Base-by-base conservation (phyloP, 2,797 vertebrate genomes). In the Lacerta bilineata region DNA sequence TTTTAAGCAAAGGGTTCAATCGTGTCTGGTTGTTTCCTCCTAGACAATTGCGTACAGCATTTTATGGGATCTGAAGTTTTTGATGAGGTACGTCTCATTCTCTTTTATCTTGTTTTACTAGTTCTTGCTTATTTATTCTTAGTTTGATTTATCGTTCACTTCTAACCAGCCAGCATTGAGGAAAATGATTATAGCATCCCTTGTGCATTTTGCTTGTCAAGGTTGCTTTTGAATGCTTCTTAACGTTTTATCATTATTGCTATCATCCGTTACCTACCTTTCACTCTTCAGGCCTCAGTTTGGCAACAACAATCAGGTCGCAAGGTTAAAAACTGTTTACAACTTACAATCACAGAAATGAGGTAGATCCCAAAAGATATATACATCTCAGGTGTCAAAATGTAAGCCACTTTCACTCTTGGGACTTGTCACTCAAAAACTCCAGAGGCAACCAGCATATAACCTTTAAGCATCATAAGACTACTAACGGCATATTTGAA, bases 21-120 rank as follows among this genome's bases (percentile, higher is more conserved):
- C 9, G 4, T 59, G 89, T 88, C 82, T 93, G 88, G 79, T 91
- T 23, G 91, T 91, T 91, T 91, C 86, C 95, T 84, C 46, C 39
- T 96, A 99, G 99, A 99, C 99, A 8, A 97, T 99, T 85, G 99
- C 98, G 66, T 99, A 99, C 97, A 99, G 99, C 97, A 99, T 99
- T 96, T 96, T 99, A 93, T 99, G 99, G 99, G 99, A 99, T 94
- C 96, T 99, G 90, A 99, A 99, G 95, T 99, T 99, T 97, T 95
- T 99, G 97, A 99, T 99, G 99, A 99, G 99, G 99, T 99, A 96
- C 43, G 98, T 93, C 3, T 86, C 5, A 0, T 10, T 55, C 69
- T 87, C 39, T 18, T 64, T 43, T 18, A 29, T 61, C 23, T 5
- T n/a, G 29, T 59, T 43, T 17, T 59, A 33, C 33, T 39, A 23